A percentile compares a stretch with the other conserved stretches of the same genome.
These are phyloP conservation scores for Marisa cornuarietis DNA, from an alignment of 1,140 invertebrate genomes.

Conservation along the genomic window DNA sequence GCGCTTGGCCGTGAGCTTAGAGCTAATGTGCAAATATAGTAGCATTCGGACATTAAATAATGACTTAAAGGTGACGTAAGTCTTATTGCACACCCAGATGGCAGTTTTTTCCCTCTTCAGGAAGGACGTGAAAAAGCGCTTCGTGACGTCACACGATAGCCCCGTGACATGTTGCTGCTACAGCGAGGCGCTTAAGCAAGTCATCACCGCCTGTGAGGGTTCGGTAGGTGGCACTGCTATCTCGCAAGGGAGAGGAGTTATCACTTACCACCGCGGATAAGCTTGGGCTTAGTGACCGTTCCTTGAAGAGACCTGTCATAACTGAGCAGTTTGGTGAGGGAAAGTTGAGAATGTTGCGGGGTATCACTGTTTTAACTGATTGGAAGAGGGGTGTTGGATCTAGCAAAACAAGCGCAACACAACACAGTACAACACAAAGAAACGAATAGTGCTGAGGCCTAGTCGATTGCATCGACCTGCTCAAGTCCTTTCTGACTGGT, in stretches of 20 bases:
- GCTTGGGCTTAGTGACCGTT: not conserved
- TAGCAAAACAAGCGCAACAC: too few species aligned
- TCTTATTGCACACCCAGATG: not conserved
- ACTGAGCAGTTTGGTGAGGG: not conserved
- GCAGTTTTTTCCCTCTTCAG: not conserved
- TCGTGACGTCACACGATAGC: not conserved
- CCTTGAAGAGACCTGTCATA: not conserved
- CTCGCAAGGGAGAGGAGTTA: too few species aligned
- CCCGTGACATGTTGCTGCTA: constrained; percentile 3
- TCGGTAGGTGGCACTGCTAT: not conserved
- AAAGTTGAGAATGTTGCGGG: not conserved
- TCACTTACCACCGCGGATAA: too few species aligned
- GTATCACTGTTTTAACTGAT: not conserved
- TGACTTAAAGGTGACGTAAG: too few species aligned
- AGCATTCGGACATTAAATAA: too few species aligned
- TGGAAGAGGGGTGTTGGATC: too few species aligned
- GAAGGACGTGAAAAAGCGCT: not conserved
- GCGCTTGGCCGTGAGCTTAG: too few species aligned
- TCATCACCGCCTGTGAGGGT: not conserved
- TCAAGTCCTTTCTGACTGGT: too few species aligned
- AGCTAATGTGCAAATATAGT: too few species aligned
- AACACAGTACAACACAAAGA: too few species aligned
- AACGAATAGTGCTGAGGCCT: too few species aligned
- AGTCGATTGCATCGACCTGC: too few species aligned
- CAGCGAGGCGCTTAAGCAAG: not conserved